These are phyloP conservation scores for Pituophis catenifer DNA, from an alignment of 2,113 vertebrate species.

Conservation along the genomic window DNA sequence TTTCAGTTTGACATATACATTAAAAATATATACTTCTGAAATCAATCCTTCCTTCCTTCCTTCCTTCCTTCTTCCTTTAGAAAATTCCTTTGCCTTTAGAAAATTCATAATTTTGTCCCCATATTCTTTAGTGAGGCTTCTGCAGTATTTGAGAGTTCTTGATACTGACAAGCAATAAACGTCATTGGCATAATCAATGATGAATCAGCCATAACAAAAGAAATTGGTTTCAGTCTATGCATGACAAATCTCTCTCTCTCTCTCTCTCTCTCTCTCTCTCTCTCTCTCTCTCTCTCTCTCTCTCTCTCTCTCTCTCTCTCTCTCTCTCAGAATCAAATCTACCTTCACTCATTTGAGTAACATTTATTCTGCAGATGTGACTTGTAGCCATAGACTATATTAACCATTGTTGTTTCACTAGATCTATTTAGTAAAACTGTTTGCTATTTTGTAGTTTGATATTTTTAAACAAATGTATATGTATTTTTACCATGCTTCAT, in stretches of 20 bases:
- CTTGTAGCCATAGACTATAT: not conserved
- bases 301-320: not conserved
- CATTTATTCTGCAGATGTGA: not conserved
- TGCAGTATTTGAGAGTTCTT: not conserved
- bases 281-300: not conserved
- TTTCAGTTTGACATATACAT: not conserved
- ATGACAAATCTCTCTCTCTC: conserved; percentile 6
- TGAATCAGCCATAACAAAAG: not conserved
- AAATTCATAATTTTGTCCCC: not conserved
- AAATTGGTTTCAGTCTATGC: conserved; percentile 12
- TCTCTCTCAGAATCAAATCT: not conserved
- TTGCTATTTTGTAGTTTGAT: not conserved
- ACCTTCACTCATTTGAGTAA: not conserved
- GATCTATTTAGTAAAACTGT: not conserved
- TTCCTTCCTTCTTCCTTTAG: not conserved
- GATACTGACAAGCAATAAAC: not conserved
- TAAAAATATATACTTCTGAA: not conserved
- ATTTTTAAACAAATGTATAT: not conserved
- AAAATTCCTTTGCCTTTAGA: not conserved
- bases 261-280: not conserved
- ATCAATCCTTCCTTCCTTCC: not conserved
- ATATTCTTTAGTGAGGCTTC: not conserved
- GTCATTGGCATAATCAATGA: not conserved
- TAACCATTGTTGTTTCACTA: not conserved
- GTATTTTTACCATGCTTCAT: not conserved